Evolutionary conservation across 2,888 invertebrate species (phyloP).

Genomic region (Antheraea assamensis): DNA sequence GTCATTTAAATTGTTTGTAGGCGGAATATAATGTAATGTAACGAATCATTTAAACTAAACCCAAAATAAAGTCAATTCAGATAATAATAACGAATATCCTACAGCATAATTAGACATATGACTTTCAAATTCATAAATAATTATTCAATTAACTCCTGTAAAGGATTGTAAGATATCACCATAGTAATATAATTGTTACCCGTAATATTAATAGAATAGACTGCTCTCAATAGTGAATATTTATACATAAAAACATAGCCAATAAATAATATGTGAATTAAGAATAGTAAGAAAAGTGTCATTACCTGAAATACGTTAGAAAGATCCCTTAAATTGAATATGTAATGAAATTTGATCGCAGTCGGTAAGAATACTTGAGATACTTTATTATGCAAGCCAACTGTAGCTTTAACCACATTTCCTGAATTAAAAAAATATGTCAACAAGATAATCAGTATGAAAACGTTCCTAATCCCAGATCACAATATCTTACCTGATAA

Average conservation of each 20-base stretch:
- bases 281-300: conserved; percentile 12
- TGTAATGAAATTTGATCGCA: conserved; percentile 97
- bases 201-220: not conserved
- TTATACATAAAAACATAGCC: too few species aligned
- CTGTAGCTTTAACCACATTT: conserved; percentile 90
- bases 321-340: conserved; percentile 96
- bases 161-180: not conserved
- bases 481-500: conserved; percentile 73
- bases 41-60: not conserved
- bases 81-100: not conserved
- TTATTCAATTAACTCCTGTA: not conserved
- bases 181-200: not conserved
- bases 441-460: not conserved
- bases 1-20: not conserved
- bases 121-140: not conserved
- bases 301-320: conserved; percentile 96
- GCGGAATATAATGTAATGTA: too few species aligned
- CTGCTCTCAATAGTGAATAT: too few species aligned
- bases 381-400: conserved; percentile 93
- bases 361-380: conserved; percentile 95
- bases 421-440: conserved; percentile 45
- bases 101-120: not conserved
- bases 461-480: not conserved
- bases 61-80: not conserved
- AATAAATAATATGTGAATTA: not conserved